Base-by-base conservation (phyloP, 2,113 vertebrate species). In the Amphiprion ocellaris region DNA sequence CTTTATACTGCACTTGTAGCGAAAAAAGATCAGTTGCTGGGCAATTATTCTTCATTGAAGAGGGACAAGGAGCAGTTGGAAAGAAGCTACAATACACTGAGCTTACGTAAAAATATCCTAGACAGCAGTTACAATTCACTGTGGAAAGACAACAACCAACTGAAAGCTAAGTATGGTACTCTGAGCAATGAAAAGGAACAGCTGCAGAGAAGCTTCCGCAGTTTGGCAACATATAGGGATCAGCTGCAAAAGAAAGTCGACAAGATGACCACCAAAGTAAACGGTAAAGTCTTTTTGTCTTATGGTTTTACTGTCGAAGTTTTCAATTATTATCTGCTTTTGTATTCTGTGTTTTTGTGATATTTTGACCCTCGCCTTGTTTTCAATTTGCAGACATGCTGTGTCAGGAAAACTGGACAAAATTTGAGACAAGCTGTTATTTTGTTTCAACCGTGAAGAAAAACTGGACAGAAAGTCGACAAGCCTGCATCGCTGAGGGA, bases 341-440 rank as follows among this genome's bases (percentile, higher is more conserved):
- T 44, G 33, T 55, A 3, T 50, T 58, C 19, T 69, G 47, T 21
- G 2, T 50, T 19, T 55, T 64, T 37, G 33, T 37, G 33, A 37
- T 37, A 37, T 37, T 10, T 37, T 8, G 9, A 33, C 1, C 2
- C 10, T 44, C 5, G 60, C 1, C 4, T 0, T 14, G 19, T 41
- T 33, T 47, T 61, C 5, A 10, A 50, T 21, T 11, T 16, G 2
- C 21, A 89, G 85, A 1, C 0, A 10, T 2, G 14, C 2, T 2
- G 16, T 90, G 88, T 74, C 30, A 21, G 16, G 7, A 1, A 0
- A 49, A 69, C 14, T 92, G 90, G 90, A 77, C 0, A 0, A 82
- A 61, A 69, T 92, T 85, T 0, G 65, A 79, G 1, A 16, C 11
- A n/a, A 81, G 77, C 23, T 90, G 89, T 41, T 92, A 90, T 64